phyloP scores from a whole-genome alignment of 2,113 vertebrate genomes.

The Rhabdornis inornatus region DNA sequence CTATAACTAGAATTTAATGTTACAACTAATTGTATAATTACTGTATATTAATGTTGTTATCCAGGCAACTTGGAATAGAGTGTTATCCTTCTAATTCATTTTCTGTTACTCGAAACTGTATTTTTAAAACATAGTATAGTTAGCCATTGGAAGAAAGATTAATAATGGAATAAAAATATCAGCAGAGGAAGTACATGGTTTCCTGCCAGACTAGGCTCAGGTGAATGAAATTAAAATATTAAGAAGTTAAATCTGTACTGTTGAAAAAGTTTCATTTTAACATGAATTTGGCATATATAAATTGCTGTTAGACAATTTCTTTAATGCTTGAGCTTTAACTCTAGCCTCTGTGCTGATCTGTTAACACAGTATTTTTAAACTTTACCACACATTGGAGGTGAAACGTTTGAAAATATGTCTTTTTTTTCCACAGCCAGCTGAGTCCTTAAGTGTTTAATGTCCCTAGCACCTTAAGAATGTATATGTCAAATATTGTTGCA shows the following conservation, averaged over 20 bases:
- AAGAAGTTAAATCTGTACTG: not conserved
- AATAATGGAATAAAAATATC: not conserved
- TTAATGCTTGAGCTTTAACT: not conserved
- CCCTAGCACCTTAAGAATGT: not conserved
- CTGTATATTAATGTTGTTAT: conserved; percentile 78
- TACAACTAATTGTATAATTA: conserved; percentile 85
- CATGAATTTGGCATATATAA: not conserved
- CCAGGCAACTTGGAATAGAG: conserved; percentile 69
- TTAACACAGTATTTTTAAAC: not conserved
- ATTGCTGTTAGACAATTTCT: not conserved
- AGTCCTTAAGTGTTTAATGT: not conserved
- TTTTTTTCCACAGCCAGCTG: not conserved
- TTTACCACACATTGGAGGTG: not conserved
- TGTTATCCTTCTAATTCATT: conserved; percentile 56
- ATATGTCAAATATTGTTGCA: not conserved
- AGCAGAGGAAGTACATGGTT: not conserved
- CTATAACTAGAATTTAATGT: conserved; percentile 81
- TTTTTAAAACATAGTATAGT: conserved; percentile 40
- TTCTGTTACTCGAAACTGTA: conserved; percentile 17
- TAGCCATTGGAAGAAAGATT: conserved; percentile 36
- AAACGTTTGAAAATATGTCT: not conserved
- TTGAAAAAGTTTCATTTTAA: not conserved
- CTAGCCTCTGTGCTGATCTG: not conserved
- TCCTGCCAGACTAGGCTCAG: not conserved
- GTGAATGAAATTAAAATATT: not conserved